Conservation (phyloP, 2,888 invertebrate genomes). For the Perithous albicinctus region DNA sequence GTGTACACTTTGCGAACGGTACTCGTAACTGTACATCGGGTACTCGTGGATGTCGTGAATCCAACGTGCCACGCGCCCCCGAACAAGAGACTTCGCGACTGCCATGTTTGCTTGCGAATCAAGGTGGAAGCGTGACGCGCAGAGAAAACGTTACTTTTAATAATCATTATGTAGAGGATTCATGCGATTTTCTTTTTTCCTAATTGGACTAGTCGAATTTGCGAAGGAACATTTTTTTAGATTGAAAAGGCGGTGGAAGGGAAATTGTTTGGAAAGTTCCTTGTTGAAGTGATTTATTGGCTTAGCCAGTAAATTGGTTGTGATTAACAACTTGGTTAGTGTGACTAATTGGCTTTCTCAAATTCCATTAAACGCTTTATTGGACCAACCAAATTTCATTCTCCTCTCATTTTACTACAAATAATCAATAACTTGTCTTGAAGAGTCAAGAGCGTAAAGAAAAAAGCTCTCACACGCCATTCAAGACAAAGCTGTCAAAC, state of each 20-base stretch:
- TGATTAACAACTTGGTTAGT: too few relatives aligned
- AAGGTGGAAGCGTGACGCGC: constrained; percentile 30
- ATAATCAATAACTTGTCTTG: not conserved
- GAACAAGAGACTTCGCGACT: constrained; percentile 1
- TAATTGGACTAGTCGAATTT: too few relatives aligned
- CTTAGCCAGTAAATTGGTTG: too few relatives aligned
- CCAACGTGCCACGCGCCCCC: constrained; percentile 65
- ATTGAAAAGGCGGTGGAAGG: not conserved
- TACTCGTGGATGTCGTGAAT: constrained; percentile 55
- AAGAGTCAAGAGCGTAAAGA: not conserved
- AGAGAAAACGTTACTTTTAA: constrained; percentile 42
- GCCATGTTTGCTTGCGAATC: constrained; percentile 27
- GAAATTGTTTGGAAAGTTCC: too few relatives aligned
- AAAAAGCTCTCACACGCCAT: not conserved
- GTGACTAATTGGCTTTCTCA: too few relatives aligned
- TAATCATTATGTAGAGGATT: constrained; percentile 1
- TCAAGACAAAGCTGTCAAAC: not conserved
- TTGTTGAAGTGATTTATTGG: too few relatives aligned
- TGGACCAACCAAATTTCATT: too few relatives aligned
- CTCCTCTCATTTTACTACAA: too few relatives aligned
- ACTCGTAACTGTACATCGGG: constrained; percentile 81
- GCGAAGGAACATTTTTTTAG: too few relatives aligned
- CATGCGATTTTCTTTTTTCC: too few relatives aligned
- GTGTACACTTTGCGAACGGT: constrained; percentile 79
- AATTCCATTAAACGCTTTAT: too few relatives aligned